These are phyloP conservation scores for Oenanthe oenanthe DNA, from an alignment of 2,113 vertebrate genomes.

Conservation along the genomic window DNA sequence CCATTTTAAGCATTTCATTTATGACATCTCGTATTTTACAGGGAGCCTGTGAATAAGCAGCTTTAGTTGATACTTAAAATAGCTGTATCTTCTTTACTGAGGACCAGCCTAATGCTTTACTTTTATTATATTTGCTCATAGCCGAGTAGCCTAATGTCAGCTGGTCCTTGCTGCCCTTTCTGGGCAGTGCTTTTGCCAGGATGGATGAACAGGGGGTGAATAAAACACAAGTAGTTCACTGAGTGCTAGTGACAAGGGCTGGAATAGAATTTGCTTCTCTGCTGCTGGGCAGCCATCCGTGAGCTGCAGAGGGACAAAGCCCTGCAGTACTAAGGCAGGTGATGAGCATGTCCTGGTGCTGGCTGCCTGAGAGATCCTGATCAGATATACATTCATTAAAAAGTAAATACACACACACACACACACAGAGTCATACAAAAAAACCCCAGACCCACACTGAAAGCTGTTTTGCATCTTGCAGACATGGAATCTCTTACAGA, in stretches of 20 bases:
- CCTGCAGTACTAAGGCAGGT: background rate
- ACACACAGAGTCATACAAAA: too few relatives aligned
- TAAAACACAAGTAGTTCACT: background rate
- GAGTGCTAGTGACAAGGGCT: background rate
- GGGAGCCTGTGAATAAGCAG: conserved; percentile 69
- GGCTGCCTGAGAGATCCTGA: background rate
- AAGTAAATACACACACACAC: rapidly evolving
- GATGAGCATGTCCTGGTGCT: background rate
- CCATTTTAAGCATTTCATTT: conserved; percentile 60
- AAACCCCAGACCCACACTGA: background rate
- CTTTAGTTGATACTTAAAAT: conserved; percentile 73
- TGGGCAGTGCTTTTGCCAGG: background rate
- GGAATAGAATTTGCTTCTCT: background rate
- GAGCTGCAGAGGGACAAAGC: rapidly evolving
- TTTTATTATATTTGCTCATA: conserved; percentile 31
- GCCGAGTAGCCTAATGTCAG: background rate
- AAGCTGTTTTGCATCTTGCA: background rate
- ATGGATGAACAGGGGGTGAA: background rate
- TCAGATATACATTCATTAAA: background rate
- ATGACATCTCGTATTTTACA: conserved; percentile 48
- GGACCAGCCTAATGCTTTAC: conserved; percentile 20
- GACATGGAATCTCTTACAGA: background rate
- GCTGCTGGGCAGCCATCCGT: rapidly evolving
- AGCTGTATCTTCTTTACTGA: conserved; percentile 61
- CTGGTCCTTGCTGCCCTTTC: background rate